phyloP scores from a whole-genome alignment of 2,113 vertebrate species.

The Dermatemys mawii region DNA sequence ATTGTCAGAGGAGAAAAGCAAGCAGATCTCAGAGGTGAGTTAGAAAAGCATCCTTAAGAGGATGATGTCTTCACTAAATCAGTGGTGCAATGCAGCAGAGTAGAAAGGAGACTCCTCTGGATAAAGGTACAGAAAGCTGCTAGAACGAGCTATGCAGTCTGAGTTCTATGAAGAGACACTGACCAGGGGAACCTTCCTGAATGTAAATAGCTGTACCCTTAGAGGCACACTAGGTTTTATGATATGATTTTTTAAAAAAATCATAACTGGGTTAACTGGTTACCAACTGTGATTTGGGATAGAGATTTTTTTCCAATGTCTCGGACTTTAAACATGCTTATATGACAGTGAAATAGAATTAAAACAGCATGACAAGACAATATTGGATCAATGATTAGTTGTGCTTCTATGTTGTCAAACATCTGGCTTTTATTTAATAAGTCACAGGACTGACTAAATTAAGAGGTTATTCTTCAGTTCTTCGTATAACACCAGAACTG shows the following conservation, averaged over 20 bases:
- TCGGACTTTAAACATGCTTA: too few relatives aligned
- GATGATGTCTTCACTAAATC: slow-evolving; percentile 82
- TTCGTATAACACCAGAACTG: slow-evolving; percentile 52
- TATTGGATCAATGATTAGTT: too few relatives aligned
- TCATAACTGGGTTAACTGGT: too few relatives aligned
- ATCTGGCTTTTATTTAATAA: slow-evolving; percentile 57
- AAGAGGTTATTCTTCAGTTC: slow-evolving; percentile 55
- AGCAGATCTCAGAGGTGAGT: slow-evolving; percentile 76
- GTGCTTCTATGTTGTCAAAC: slow-evolving; percentile 66
- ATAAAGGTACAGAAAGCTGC: slow-evolving; percentile 72
- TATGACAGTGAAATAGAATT: too few relatives aligned
- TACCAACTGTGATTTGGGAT: too few relatives aligned
- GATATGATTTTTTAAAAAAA: too few relatives aligned
- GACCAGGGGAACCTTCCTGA: slow-evolving; percentile 22
- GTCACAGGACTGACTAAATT: slow-evolving; percentile 56
- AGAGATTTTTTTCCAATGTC: too few relatives aligned
- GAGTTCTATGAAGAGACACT: slow-evolving; percentile 34
- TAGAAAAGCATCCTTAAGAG: slow-evolving; percentile 77
- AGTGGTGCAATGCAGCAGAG: slow-evolving; percentile 84
- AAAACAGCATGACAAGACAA: too few relatives aligned
- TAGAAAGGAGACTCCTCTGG: slow-evolving; percentile 73
- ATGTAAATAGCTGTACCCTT: slow-evolving; percentile 26
- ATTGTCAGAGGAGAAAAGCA: slow-evolving; percentile 78
- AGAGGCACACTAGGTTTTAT: slow-evolving; percentile 24
- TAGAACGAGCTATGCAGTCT: slow-evolving; percentile 41